These are phyloP conservation scores for Albula goreensis DNA, from an alignment of 2,113 vertebrate species.

Conservation along the genomic window DNA sequence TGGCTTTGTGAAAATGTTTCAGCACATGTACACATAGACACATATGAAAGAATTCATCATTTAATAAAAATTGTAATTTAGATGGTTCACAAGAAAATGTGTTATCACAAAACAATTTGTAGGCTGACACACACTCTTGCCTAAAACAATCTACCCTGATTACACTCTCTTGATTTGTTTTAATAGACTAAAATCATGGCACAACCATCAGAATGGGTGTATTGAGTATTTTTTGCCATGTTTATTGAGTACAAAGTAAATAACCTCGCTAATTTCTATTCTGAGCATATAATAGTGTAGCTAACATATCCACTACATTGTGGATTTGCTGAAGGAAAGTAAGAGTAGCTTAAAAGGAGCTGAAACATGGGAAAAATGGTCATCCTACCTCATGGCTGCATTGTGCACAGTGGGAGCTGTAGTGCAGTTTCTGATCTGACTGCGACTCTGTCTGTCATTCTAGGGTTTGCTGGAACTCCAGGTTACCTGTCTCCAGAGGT, in stretches of 20 bases:
- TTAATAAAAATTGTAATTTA: neutral
- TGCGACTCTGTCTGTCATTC: constrained; percentile 8
- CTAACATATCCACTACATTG: too few relatives aligned
- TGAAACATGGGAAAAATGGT: too few relatives aligned
- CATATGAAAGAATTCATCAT: neutral
- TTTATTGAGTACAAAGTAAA: too few relatives aligned
- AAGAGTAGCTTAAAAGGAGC: too few relatives aligned
- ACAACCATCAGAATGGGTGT: too few relatives aligned
- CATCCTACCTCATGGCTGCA: neutral
- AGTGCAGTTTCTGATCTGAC: neutral
- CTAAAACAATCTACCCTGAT: too few relatives aligned
- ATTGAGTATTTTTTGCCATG: too few relatives aligned
- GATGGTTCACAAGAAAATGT: neutral
- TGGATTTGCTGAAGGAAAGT: too few relatives aligned
- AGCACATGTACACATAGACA: neutral
- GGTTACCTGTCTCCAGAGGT: constrained; percentile 96
- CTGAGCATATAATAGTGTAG: neutral
- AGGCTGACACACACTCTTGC: too few relatives aligned
- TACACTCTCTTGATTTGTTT: too few relatives aligned
- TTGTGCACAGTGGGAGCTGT: neutral
- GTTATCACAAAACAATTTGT: neutral
- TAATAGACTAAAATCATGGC: too few relatives aligned
- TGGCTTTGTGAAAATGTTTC: neutral
- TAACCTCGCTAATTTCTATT: too few relatives aligned
- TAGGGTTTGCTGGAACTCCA: constrained; percentile 94